Evolutionary conservation across 2,888 invertebrate genomes (phyloP), one percentile per base, ranked within the genome.

Genomic region (Autographa pulchrina): DNA sequence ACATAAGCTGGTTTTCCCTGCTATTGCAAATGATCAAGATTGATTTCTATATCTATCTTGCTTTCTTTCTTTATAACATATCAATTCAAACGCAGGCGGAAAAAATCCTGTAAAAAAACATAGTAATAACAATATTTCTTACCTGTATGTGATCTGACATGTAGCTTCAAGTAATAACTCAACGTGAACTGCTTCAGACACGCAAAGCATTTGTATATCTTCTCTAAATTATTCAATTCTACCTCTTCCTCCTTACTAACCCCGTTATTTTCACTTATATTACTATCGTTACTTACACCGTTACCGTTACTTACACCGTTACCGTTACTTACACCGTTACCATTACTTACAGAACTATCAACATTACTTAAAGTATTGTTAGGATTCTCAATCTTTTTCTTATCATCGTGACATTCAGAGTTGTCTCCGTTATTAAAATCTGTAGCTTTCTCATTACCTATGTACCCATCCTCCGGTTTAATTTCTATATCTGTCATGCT

Each of bases 71-170:
- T n/a, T n/a, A n/a, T n/a, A n/a, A n/a, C n/a, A n/a, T n/a, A n/a
- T n/a, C n/a, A n/a, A n/a, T n/a, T n/a, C n/a, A n/a, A n/a, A n/a
- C n/a, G n/a, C n/a, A n/a, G n/a, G n/a, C n/a, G n/a, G n/a, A n/a
- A n/a, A n/a, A n/a, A n/a, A n/a, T n/a, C n/a, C n/a, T n/a, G n/a
- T n/a, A n/a, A n/a, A n/a, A 54, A 9, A 25, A 8, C 25, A 38
- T 68, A 2, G 48, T 35, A 43, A 14, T 54, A 16, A 64, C 25
- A 59, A 48, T 35, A 60, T n/a, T 18, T 68, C 81, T 75, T 73
- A 95, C 95, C 95, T 73, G 95, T 96, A 78, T 96, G 95, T 0
- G 95, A 95, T 59, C 95, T 85, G 0, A 96, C 95, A 58, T 96
- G 95, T 11, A 96, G 78, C 62, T 94, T 93, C 60, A 96, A 86